Conservation (phyloP, 2,797 vertebrate species). For the Halcyon badia region DNA sequence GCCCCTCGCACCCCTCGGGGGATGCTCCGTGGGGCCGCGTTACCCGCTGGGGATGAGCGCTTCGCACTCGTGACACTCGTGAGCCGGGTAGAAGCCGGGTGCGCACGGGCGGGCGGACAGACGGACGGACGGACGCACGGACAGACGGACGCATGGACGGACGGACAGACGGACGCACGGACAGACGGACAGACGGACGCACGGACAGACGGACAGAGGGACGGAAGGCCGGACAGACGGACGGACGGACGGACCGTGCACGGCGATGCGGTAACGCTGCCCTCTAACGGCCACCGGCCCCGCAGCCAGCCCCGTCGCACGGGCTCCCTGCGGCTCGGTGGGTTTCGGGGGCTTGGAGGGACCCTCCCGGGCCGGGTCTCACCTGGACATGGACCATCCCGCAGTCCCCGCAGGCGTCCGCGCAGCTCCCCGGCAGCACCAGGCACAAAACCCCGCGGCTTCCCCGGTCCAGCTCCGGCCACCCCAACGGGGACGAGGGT, state of each 20-base stretch:
- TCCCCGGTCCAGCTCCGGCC: not conserved
- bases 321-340: not conserved
- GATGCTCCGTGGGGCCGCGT: not conserved
- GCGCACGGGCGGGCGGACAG: not conserved
- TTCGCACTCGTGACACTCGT: accelerated
- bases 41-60: not conserved
- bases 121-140: not conserved
- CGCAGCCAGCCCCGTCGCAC: not conserved
- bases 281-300: not conserved
- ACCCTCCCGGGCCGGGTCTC: not conserved
- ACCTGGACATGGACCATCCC: slow-evolving; percentile 64
- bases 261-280: not conserved
- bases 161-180: too few relatives aligned
- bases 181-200: too few relatives aligned
- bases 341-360: not conserved
- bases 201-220: too few relatives aligned
- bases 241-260: not conserved
- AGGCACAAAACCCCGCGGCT: slow-evolving; percentile 29
- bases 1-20: not conserved
- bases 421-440: slow-evolving; percentile 41
- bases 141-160: too few relatives aligned
- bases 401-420: slow-evolving; percentile 23
- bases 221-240: too few relatives aligned
- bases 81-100: not conserved
- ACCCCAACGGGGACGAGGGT: not conserved